A percentile compares a stretch with the other conserved stretches of the same genome.
Evolutionary conservation across 2,797 vertebrate species (phyloP).

Genomic region (Bradypus variegatus): DNA sequence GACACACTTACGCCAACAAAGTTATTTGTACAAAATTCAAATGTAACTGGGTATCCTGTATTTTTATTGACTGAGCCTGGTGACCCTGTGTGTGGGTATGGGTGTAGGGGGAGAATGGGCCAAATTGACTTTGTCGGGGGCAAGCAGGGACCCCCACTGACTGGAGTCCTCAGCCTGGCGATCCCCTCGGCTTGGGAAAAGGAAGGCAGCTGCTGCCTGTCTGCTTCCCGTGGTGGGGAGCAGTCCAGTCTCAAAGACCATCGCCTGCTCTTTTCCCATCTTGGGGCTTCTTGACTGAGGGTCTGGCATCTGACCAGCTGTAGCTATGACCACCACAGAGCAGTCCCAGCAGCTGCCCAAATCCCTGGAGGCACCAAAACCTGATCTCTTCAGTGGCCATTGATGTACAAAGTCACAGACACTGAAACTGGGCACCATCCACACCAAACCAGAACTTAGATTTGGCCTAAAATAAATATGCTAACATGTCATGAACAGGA

Average conservation of each 20-base stretch:
- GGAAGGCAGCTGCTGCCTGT: not conserved
- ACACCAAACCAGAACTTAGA: not conserved
- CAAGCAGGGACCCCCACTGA: not conserved
- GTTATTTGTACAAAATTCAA: not conserved
- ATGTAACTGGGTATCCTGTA: not conserved
- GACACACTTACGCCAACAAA: not conserved
- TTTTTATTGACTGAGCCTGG: conserved; percentile 4
- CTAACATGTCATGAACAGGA: not conserved
- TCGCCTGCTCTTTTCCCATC: not conserved
- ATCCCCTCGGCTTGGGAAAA: not conserved
- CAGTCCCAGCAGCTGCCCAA: not conserved
- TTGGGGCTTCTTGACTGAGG: not conserved
- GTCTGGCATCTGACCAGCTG: not conserved
- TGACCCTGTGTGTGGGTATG: not conserved
- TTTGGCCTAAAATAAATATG: conserved; percentile 19
- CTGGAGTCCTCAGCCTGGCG: not conserved
- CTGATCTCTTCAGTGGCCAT: not conserved
- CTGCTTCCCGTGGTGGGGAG: not conserved
- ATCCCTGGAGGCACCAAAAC: not conserved
- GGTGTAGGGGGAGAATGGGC: not conserved
- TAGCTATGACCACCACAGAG: not conserved
- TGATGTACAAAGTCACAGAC: not conserved
- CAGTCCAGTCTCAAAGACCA: not conserved
- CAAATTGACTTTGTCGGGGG: not conserved
- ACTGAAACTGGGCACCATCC: not conserved